Conservation (phyloP, 2,888 invertebrate species). For the Pseudococcus viburni region DNA sequence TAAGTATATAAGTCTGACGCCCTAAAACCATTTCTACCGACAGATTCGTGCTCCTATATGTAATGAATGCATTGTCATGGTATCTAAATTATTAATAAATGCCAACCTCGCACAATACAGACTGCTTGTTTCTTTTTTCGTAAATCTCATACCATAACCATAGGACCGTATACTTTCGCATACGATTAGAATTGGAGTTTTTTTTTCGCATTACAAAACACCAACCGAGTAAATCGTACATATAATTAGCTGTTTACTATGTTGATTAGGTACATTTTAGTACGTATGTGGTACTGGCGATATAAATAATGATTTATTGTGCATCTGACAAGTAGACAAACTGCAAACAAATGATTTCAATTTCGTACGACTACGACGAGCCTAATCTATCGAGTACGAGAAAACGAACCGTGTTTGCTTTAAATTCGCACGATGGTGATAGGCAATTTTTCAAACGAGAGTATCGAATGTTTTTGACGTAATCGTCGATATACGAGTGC, state of each 20-base stretch:
- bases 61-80: conserved; percentile 31
- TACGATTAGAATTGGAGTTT: not conserved
- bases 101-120: not conserved
- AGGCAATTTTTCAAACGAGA: conserved; percentile 31
- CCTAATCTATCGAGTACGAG: not conserved
- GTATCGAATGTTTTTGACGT: conserved; percentile 18
- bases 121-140: not conserved
- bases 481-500: not conserved
- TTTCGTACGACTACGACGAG: not conserved
- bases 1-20: conserved; percentile 30
- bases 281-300: not conserved
- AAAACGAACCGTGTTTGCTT: not conserved
- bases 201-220: not conserved
- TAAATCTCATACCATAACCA: not conserved
- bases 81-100: conserved; percentile 34
- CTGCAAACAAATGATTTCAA: conserved; percentile 15
- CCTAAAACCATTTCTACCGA: not conserved
- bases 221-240: not conserved
- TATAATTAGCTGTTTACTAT: conserved; percentile 8
- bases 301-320: conserved; percentile 24
- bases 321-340: conserved; percentile 19
- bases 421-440: not conserved
- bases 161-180: not conserved
- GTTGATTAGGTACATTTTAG: not conserved
- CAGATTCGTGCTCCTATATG: not conserved